A percentile compares a stretch with the other conserved stretches of the same genome.
Conservation (phyloP, 2,113 vertebrate genomes). For the Zeus faber region DNA sequence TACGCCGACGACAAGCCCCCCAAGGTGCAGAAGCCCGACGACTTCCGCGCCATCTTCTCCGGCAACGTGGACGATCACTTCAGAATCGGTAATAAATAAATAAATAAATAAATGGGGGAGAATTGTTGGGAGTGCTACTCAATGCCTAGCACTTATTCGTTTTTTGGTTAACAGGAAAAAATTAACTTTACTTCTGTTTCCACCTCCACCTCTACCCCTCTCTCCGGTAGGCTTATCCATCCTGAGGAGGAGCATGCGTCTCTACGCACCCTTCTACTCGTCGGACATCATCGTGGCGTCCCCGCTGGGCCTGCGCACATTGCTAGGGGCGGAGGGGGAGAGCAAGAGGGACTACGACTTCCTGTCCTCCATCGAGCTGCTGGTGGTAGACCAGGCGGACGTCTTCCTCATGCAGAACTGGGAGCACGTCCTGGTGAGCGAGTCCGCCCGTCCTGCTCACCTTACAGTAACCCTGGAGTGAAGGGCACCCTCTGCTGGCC, state of each 20-base stretch:
- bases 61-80: slow-evolving; percentile 98
- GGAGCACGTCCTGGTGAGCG: slow-evolving; percentile 91
- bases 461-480: neutral
- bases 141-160: neutral
- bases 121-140: no score
- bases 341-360: slow-evolving; percentile 93
- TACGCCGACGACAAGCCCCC: slow-evolving; percentile 78
- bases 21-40: slow-evolving; percentile 87
- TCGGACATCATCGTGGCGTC: slow-evolving; percentile 95
- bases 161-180: neutral
- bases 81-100: slow-evolving; percentile 96
- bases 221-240: slow-evolving; percentile 83
- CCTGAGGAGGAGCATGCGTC: slow-evolving; percentile 85
- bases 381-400: slow-evolving; percentile 93
- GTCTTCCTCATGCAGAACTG: slow-evolving; percentile 98
- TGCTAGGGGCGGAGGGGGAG: slow-evolving; percentile 89
- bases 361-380: slow-evolving; percentile 91
- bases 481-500: no score
- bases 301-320: slow-evolving; percentile 89
- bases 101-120: no score
- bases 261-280: slow-evolving; percentile 95
- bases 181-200: neutral
- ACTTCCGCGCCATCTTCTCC: slow-evolving; percentile 87
- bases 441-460: no score
- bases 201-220: neutral